Evolutionary conservation across 2,888 invertebrate species (phyloP), one percentile per base, ranked within the genome.

Genomic region (Griposia aprilina): DNA sequence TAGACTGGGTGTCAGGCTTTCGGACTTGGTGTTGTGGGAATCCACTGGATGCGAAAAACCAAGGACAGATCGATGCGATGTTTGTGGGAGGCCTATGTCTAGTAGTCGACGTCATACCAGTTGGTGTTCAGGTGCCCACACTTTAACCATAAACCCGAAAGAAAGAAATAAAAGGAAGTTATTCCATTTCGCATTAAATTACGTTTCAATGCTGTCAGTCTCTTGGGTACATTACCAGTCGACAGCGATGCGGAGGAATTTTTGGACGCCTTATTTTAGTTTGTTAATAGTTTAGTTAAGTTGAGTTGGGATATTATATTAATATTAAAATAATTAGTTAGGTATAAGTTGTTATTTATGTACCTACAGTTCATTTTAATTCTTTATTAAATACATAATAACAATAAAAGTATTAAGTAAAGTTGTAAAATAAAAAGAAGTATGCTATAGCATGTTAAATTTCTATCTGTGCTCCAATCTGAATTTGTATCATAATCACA

Each of bases 401-500:
- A 45, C 45, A 45, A 45, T 45, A 45, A 45, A 45, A 45, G 45
- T 45, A 45, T 45, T 13, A 48, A 48, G 30, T 36, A 36, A 36
- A 36, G 30, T 2, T 2, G 30, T 1, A 36, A 36, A 36, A 36
- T 36, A 36, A 36, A 36, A 36, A 36, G 30, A 36, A 36, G 30
- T 36, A 36, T 36, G 30, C 30, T 36, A 36, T n/a, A 55, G 23
- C 45, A 26, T 7, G 30, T 65, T 36, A 10, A 20, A 65, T 75
- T 74, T 73, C 5, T 62, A 76, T 75, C 52, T 76, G 30, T 67
- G 48, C 55, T 26, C 17, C 15, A 55, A 84, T 83, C 80, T 62
- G n/a, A 63, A 72, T 72, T 30, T 48, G 48, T 52, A 70, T 80
- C 71, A 65, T 66, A 87, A 89, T 71, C 71, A 67, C 63, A 23